Percentiles rank a stretch among this genome's conserved stretches.
These are phyloP conservation scores for Hyles lineata DNA, from an alignment of 2,888 invertebrate species.

Conservation along the genomic window DNA sequence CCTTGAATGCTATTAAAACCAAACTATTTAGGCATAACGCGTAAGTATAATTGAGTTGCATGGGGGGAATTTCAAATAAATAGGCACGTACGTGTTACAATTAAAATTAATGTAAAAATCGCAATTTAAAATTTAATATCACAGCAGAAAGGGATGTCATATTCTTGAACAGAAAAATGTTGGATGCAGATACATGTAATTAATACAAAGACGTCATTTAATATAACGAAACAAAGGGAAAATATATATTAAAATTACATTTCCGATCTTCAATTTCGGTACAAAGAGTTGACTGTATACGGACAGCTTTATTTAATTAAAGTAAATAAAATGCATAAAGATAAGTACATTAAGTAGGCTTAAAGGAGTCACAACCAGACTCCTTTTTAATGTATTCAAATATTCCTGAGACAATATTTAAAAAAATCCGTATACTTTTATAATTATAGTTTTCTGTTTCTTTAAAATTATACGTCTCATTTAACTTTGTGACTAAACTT, in stretches of 20 bases:
- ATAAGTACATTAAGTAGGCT: background rate
- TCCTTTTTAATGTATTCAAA: background rate
- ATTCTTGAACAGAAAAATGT: background rate
- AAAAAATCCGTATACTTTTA: no score
- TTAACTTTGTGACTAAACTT: no score
- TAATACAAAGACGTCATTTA: background rate
- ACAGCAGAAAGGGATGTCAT: background rate
- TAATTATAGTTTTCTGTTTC: background rate
- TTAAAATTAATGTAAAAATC: no score
- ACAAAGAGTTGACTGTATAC: background rate
- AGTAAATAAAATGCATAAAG: background rate
- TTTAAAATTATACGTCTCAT: background rate
- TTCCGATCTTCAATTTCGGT: background rate
- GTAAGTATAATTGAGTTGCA: no score
- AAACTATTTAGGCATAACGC: no score
- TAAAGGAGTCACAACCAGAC: background rate
- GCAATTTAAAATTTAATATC: no score
- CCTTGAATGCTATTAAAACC: no score
- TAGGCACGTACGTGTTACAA: no score
- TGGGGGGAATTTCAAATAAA: no score
- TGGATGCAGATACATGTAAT: background rate
- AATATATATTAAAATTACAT: background rate
- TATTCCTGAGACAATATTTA: background rate
- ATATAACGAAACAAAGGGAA: background rate
- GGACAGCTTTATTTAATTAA: slow-evolving; percentile 2